A percentile compares a stretch with the other conserved stretches of the same genome.
Evolutionary conservation across 1,140 invertebrate species (phyloP).

Genomic region (Drosophila micromelanica): DNA sequence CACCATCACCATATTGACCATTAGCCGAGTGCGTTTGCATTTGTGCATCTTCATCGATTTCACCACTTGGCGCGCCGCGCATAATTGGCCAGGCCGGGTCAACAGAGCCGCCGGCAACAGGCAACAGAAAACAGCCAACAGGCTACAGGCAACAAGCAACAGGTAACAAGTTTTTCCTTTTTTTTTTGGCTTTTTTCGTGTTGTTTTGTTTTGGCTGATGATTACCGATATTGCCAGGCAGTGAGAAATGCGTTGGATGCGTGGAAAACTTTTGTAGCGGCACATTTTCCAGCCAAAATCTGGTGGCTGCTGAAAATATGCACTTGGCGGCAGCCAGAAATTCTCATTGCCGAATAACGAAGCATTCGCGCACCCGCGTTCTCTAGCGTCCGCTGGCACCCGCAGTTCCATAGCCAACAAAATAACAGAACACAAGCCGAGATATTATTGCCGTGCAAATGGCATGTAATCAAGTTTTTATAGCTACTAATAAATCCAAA

Average conservation of each 20-base stretch:
- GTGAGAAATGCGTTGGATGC: constrained; percentile 76
- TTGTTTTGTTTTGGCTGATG: constrained; percentile 53
- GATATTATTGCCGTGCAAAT: constrained; percentile 1
- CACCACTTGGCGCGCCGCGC: constrained; percentile 76
- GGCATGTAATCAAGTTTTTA: not conserved
- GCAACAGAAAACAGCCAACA: constrained; percentile 11
- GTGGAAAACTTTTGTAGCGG: constrained; percentile 61
- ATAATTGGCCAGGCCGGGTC: constrained; percentile 73
- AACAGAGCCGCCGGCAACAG: constrained; percentile 41
- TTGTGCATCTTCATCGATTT: constrained; percentile 82
- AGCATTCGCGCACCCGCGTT: constrained; percentile 36
- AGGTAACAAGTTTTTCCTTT: constrained; percentile 30
- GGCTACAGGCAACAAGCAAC: constrained; percentile 25
- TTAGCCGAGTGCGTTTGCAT: constrained; percentile 80
- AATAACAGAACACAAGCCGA: constrained; percentile 4
- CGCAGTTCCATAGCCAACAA: constrained; percentile 15
- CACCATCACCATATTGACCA: constrained; percentile 73
- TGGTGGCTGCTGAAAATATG: constrained; percentile 39
- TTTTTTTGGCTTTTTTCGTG: constrained; percentile 3
- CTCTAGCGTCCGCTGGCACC: constrained; percentile 12
- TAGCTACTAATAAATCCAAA: not conserved
- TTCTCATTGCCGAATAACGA: constrained; percentile 26
- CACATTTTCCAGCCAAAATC: constrained; percentile 59
- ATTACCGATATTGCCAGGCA: constrained; percentile 75
- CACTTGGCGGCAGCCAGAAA: constrained; percentile 27